Evolutionary conservation across 2,888 invertebrate genomes (phyloP), one percentile per base, ranked within the genome.

Genomic region (Bombylius major): DNA sequence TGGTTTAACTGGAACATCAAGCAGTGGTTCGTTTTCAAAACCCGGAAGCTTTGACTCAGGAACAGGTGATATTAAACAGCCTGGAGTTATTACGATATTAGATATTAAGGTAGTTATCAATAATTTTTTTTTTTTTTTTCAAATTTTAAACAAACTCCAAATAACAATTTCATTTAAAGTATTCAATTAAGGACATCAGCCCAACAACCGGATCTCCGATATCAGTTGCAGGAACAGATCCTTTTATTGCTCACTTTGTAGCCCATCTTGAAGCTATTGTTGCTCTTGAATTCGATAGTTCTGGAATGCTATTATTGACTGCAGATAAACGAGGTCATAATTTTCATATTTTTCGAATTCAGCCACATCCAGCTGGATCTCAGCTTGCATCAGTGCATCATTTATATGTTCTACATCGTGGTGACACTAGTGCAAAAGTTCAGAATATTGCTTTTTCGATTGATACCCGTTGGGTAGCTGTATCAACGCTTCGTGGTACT

Each of bases 391-490:
- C 92, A 1, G 89, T 93, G 36, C 93, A 98, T 70, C 99, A 99
- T 75, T 77, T 99, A 47, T 99, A 99, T 70, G 86, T 93, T 42
- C 76, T 99, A 60, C 93, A 96, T 71, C 79, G 98, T 47, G 98
- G 98, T 5, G 97, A 95, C 67, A 98, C 98, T 0, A 90, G 92
- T 49, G 95, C 97, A 52, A 91, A 89, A 81, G 95, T 96, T 55
- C 88, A 88, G 75, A 91, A 96, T 68, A 89, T 96, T 71, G 82
- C 88, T 53, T 92, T 98, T 69, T 92, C 96, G 1, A 78, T 84
- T 58, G 98, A 99, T 77, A 88, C 88, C 36, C 86, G 99, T 55
- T 99, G 98, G 98, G 86, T 92, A n/a, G 89, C 95, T 4, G 84
- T 98, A 6, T 92, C 93, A 47, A 95, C 98, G 0, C 81, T 95